Conservation (phyloP, 2,113 vertebrate species). For the Odontesthes bonariensis region DNA sequence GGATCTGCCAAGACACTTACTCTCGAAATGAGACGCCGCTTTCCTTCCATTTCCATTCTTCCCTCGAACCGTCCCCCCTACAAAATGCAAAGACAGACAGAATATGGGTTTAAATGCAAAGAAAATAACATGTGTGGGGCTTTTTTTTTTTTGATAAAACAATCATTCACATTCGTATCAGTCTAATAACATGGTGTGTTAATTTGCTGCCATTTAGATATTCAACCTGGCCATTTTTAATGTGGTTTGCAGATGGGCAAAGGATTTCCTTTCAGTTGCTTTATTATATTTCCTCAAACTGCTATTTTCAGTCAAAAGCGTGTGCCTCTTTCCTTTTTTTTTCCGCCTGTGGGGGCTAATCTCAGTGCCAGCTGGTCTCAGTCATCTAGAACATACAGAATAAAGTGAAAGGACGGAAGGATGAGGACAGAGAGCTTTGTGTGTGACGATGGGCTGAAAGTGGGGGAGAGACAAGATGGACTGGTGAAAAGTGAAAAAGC, state of each 20-base stretch:
- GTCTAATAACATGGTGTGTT: slow-evolving; percentile 67
- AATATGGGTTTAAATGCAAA: slow-evolving; percentile 64
- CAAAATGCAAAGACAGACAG: slow-evolving; percentile 56
- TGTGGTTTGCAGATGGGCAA: slow-evolving; percentile 75
- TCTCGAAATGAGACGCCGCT: slow-evolving; percentile 85
- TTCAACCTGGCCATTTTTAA: slow-evolving; percentile 69
- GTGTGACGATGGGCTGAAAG: background rate
- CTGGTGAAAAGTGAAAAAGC: slow-evolving; percentile 33
- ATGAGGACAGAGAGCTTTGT: slow-evolving; percentile 30
- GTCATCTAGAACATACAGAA: slow-evolving; percentile 70
- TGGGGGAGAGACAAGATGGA: slow-evolving; percentile 23
- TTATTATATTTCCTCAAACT: slow-evolving; percentile 76
- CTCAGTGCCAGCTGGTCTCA: slow-evolving; percentile 76
- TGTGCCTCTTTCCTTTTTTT: slow-evolving; percentile 40
- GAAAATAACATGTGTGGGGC: slow-evolving; percentile 55
- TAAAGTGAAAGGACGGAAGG: slow-evolving; percentile 33
- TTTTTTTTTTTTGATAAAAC: slow-evolving; percentile 62
- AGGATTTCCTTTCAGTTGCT: slow-evolving; percentile 78
- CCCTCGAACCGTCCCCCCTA: slow-evolving; percentile 73
- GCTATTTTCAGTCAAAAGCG: slow-evolving; percentile 72
- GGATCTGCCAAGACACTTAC: slow-evolving; percentile 82
- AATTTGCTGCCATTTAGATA: slow-evolving; percentile 66
- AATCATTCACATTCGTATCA: slow-evolving; percentile 66
- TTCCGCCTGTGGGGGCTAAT: slow-evolving; percentile 57
- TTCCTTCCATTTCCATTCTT: slow-evolving; percentile 79